Evolutionary conservation across 2,113 vertebrate species (phyloP).

Genomic region (Pachypanchax playfairii): DNA sequence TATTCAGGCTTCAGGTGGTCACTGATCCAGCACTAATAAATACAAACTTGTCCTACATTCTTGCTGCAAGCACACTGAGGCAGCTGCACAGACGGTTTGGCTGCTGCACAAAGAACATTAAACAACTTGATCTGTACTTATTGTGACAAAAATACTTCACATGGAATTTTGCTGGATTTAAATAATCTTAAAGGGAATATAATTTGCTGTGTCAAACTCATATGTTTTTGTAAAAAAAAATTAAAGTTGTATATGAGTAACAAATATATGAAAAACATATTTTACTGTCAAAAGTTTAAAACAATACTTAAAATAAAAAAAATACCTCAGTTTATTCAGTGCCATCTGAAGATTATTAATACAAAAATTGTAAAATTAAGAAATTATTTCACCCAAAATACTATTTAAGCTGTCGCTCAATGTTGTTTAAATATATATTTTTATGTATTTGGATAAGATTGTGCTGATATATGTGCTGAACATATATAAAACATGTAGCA

Average conservation of each 20-base stretch:
- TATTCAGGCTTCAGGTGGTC: constrained; percentile 45
- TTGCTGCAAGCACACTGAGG: constrained; percentile 20
- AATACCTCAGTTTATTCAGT: neutral
- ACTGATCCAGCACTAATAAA: constrained; percentile 43
- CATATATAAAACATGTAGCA: neutral
- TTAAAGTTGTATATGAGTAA: too few species aligned
- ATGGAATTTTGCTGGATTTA: too few species aligned
- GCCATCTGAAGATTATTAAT: neutral
- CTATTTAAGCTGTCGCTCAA: too few species aligned
- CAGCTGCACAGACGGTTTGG: constrained; percentile 18
- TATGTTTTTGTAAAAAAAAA: too few species aligned
- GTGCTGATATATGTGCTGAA: neutral
- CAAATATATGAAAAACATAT: too few species aligned
- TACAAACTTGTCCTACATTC: constrained; percentile 45
- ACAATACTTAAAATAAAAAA: neutral
- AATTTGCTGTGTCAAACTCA: too few species aligned
- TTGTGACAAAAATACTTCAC: too few species aligned
- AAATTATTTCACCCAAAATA: too few species aligned
- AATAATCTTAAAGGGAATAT: too few species aligned
- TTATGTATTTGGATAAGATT: too few species aligned
- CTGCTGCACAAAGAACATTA: constrained; percentile 36
- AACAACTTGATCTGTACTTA: too few species aligned
- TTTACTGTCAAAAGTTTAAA: constrained; percentile 22
- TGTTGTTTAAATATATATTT: too few species aligned
- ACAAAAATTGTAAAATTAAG: neutral